These are phyloP conservation scores for Nycticryphes semicollaris DNA, from an alignment of 2,113 vertebrate species.

Conservation along the genomic window DNA sequence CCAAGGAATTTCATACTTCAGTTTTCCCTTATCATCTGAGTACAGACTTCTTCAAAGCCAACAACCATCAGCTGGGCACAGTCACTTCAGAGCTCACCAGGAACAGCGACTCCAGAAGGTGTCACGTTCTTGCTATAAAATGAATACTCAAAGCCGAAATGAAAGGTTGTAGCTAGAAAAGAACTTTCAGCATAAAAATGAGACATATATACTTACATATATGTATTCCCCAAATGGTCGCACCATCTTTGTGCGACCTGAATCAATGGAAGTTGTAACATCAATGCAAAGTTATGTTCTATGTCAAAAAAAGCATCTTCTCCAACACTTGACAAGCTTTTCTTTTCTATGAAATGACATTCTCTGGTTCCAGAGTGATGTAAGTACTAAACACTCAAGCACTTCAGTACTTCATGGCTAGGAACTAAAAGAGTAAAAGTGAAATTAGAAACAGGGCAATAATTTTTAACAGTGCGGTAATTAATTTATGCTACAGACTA, in stretches of 20 bases:
- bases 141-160: background rate
- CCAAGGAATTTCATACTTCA: background rate
- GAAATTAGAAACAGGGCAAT: background rate
- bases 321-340: background rate
- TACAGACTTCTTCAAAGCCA: background rate
- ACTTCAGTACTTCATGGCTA: background rate
- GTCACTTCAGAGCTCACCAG: background rate
- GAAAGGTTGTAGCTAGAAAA: background rate
- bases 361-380: background rate
- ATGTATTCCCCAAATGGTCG: background rate
- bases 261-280: background rate
- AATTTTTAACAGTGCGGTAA: background rate
- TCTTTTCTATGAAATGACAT: background rate
- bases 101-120: background rate
- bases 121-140: background rate
- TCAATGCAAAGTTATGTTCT: background rate
- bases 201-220: background rate
- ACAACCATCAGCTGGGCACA: background rate
- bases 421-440: background rate
- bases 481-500: background rate
- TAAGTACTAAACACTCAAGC: background rate
- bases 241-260: background rate
- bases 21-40: background rate
- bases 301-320: background rate
- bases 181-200: background rate